Percentiles rank a stretch among this genome's conserved stretches.
Evolutionary conservation across 2,797 vertebrate species (phyloP).

Genomic region (Sciurus vulgaris): DNA sequence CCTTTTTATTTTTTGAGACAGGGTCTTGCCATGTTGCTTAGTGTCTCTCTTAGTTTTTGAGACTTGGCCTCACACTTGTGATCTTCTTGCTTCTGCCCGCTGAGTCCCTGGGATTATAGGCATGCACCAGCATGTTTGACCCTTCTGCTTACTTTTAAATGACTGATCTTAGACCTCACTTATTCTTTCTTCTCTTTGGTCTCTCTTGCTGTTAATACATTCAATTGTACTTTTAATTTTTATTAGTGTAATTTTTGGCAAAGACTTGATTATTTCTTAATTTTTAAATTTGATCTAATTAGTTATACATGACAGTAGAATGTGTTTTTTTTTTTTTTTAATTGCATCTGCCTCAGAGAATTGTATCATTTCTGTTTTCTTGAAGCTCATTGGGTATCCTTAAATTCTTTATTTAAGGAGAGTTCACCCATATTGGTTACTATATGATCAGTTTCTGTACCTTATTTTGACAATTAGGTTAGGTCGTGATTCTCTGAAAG

Average conservation of each 20-base stretch:
- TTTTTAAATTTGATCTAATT: too few relatives aligned
- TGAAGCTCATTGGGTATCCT: neutral
- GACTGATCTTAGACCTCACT: neutral
- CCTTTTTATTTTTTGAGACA: neutral
- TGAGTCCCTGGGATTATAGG: too few relatives aligned
- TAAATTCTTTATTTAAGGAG: neutral
- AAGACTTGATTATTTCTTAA: too few relatives aligned
- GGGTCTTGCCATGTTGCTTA: neutral
- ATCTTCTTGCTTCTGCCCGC: neutral
- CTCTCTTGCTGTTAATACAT: neutral
- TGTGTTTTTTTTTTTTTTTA: too few relatives aligned
- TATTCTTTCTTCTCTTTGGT: neutral
- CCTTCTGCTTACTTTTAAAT: neutral
- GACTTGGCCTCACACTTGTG: neutral
- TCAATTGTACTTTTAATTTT: neutral
- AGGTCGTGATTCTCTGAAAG: neutral
- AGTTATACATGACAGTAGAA: too few relatives aligned
- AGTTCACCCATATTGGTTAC: neutral
- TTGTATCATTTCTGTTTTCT: neutral
- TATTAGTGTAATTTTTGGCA: neutral
- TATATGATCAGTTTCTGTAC: neutral
- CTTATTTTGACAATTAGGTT: neutral
- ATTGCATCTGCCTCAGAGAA: neutral
- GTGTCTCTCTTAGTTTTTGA: too few relatives aligned
- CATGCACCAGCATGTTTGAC: neutral